phyloP scores from a whole-genome alignment of 2,113 vertebrate genomes.

The Salminus brasiliensis region DNA sequence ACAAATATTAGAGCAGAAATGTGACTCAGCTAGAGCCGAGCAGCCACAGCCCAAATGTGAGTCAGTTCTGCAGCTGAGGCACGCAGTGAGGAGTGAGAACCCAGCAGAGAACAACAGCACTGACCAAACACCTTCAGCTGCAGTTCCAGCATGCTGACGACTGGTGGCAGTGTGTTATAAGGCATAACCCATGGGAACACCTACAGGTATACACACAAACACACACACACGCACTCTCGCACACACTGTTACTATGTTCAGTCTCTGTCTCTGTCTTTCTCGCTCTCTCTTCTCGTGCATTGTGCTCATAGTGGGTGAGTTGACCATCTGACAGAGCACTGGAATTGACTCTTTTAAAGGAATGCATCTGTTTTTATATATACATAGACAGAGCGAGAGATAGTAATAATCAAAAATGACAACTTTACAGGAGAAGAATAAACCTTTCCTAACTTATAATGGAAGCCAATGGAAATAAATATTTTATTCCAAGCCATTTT shows the following conservation, averaged over 20 bases:
- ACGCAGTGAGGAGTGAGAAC: background rate
- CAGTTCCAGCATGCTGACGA: conserved; percentile 59
- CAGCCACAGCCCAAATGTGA: conserved; percentile 28
- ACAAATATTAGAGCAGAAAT: background rate
- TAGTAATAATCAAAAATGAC: no score
- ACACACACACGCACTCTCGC: background rate
- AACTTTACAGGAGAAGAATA: no score
- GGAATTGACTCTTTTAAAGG: no score
- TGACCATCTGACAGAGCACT: no score
- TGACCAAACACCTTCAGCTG: conserved; percentile 42
- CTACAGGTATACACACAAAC: conserved; percentile 25
- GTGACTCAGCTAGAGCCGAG: conserved; percentile 8
- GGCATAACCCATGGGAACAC: conserved; percentile 28
- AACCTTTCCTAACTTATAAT: no score
- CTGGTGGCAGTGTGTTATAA: conserved; percentile 67
- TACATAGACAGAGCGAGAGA: no score
- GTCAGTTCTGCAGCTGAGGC: background rate
- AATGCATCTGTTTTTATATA: no score
- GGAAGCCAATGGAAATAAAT: no score
- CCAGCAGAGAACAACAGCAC: background rate
- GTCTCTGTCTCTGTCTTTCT: no score
- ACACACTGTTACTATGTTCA: background rate
- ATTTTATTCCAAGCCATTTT: no score
- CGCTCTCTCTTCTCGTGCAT: no score
- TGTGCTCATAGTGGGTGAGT: no score